Conservation (phyloP, 2,113 vertebrate species). For the Himantopus leucocephalus region DNA sequence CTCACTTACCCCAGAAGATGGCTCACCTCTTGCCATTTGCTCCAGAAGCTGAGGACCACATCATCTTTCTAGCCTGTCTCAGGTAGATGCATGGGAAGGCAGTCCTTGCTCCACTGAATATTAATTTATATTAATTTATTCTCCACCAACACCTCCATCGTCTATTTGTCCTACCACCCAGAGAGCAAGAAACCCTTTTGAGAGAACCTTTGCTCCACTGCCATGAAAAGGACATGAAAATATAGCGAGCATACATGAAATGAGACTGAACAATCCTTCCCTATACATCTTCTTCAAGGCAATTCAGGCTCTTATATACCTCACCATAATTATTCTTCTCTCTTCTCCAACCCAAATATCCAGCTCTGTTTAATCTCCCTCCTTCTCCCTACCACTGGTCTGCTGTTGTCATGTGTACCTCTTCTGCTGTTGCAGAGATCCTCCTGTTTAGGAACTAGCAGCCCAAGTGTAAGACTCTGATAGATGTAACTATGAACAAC, state of each 20-base stretch:
- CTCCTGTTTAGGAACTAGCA: neutral
- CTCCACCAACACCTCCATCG: neutral
- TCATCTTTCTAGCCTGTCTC: neutral
- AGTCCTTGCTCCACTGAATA: neutral
- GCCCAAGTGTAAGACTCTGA: no score
- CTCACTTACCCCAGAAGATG: neutral
- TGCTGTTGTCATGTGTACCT: neutral
- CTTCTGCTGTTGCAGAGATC: neutral
- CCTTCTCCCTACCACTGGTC: neutral
- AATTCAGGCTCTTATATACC: neutral
- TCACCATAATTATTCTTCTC: neutral
- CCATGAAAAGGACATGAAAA: neutral
- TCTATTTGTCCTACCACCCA: neutral
- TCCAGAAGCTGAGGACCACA: neutral
- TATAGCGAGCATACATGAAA: neutral
- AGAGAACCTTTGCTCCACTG: neutral
- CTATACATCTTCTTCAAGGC: neutral
- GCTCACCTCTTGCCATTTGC: neutral
- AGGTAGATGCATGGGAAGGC: neutral
- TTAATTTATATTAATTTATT: neutral
- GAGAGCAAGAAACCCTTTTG: neutral
- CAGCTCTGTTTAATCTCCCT: neutral
- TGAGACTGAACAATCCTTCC: neutral
- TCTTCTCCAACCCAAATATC: neutral
- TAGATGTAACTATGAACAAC: neutral